Evolutionary conservation across 2,888 invertebrate species (phyloP).

Genomic region (Coremacera marginata): DNA sequence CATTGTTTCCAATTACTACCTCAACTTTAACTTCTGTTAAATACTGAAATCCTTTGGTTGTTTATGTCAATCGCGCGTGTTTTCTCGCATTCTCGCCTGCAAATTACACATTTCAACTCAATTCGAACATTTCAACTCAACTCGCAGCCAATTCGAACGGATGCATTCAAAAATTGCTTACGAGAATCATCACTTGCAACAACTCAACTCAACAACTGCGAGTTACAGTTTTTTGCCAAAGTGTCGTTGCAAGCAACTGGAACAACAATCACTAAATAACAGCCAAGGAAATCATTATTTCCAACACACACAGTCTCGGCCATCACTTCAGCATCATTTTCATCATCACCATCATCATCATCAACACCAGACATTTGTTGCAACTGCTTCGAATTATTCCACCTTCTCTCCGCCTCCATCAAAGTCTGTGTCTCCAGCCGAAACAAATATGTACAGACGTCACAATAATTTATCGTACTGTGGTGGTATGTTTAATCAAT

Average conservation of each 20-base stretch:
- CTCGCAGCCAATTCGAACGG: constrained; percentile 51
- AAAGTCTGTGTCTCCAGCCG: constrained; percentile 36
- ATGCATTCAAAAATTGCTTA: constrained; percentile 64
- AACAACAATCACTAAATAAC: constrained; percentile 40
- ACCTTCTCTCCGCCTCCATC: constrained; percentile 42
- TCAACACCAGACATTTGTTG: constrained; percentile 47
- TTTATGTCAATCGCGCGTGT: not conserved
- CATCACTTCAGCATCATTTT: constrained; percentile 37
- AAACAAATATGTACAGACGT: constrained; percentile 65
- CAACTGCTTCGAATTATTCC: constrained; percentile 48
- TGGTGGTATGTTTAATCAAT: constrained; percentile 61
- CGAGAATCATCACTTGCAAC: constrained; percentile 57
- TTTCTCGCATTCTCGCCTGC: not conserved
- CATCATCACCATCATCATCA: constrained; percentile 45
- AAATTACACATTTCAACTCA: too few species aligned
- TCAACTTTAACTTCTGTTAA: not conserved
- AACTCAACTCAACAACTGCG: constrained; percentile 51
- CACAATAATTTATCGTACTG: constrained; percentile 69
- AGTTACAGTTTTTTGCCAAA: constrained; percentile 59
- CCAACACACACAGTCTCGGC: constrained; percentile 39
- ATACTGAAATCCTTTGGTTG: not conserved
- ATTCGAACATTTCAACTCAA: too few species aligned
- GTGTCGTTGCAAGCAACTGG: constrained; percentile 60
- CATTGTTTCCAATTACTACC: too few species aligned
- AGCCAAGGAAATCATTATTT: constrained; percentile 42